These are phyloP conservation scores for Chloroceryle amazona DNA, from an alignment of 2,797 vertebrate genomes.

Conservation along the genomic window DNA sequence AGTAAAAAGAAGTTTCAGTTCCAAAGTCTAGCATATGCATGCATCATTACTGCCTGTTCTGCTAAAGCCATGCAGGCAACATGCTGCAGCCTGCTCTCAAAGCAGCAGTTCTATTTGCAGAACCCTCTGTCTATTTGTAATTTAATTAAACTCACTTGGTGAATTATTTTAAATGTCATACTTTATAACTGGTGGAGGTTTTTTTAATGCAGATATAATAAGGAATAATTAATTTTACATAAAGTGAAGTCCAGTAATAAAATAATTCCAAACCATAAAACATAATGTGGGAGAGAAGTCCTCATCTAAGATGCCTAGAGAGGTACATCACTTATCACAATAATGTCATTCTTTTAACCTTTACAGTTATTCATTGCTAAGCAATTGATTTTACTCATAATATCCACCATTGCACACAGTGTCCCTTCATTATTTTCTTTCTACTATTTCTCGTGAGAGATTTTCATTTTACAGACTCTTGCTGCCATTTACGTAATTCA, in stretches of 20 bases:
- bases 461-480: neutral
- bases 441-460: neutral
- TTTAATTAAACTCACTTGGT: slow-evolving; percentile 53
- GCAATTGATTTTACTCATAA: neutral
- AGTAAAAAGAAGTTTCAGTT: neutral
- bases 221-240: slow-evolving; percentile 30
- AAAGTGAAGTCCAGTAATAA: slow-evolving; percentile 7
- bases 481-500: neutral
- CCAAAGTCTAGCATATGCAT: neutral
- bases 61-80: neutral
- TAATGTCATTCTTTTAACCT: neutral
- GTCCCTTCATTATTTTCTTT: neutral
- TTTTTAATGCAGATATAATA: slow-evolving; percentile 5
- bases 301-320: neutral
- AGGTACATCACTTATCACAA: neutral
- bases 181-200: neutral
- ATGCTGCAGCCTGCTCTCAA: neutral
- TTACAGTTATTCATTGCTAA: neutral
- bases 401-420: neutral
- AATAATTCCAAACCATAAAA: neutral
- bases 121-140: neutral
- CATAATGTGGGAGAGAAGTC: neutral
- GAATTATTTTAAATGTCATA: slow-evolving; percentile 56
- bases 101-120: slow-evolving; percentile 29
- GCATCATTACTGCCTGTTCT: neutral